Percentiles rank a stretch among this genome's conserved stretches.
Conservation (phyloP, 2,113 vertebrate genomes). For the Zapornia atra region DNA sequence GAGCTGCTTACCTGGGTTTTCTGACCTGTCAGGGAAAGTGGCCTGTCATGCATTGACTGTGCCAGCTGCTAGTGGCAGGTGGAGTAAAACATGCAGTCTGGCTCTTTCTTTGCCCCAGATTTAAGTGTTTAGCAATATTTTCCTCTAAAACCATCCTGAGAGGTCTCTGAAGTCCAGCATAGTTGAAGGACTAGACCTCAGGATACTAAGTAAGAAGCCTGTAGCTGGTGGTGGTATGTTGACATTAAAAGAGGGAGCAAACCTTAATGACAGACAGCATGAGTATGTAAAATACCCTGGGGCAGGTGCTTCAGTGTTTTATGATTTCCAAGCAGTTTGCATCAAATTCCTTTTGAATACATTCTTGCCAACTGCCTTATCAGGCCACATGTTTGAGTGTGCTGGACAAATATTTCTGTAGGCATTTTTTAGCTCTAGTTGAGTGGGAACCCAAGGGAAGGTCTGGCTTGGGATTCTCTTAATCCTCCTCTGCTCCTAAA, state of each 20-base stretch:
- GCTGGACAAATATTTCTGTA: neutral
- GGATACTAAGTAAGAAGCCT: neutral
- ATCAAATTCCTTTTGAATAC: neutral
- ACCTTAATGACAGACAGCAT: neutral
- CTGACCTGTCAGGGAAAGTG: accelerated
- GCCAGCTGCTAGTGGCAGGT: too few relatives aligned
- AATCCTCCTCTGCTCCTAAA: neutral
- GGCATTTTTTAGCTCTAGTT: neutral
- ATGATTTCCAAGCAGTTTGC: neutral
- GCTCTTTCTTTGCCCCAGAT: neutral
- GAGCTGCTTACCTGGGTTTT: neutral
- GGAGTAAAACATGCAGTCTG: accelerated
- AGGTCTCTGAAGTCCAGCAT: neutral
- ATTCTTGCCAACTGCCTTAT: neutral
- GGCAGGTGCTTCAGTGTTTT: neutral
- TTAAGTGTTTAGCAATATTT: neutral
- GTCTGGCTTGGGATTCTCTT: neutral
- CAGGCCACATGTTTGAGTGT: neutral
- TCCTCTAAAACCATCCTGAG: neutral
- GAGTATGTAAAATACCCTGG: too few relatives aligned
- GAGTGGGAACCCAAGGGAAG: neutral
- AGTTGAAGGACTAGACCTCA: neutral
- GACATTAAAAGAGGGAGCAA: neutral
- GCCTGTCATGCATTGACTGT: too few relatives aligned
- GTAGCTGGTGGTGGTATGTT: neutral